These are phyloP conservation scores for Struthio camelus DNA, from an alignment of 2,113 vertebrate genomes.

Conservation along the genomic window DNA sequence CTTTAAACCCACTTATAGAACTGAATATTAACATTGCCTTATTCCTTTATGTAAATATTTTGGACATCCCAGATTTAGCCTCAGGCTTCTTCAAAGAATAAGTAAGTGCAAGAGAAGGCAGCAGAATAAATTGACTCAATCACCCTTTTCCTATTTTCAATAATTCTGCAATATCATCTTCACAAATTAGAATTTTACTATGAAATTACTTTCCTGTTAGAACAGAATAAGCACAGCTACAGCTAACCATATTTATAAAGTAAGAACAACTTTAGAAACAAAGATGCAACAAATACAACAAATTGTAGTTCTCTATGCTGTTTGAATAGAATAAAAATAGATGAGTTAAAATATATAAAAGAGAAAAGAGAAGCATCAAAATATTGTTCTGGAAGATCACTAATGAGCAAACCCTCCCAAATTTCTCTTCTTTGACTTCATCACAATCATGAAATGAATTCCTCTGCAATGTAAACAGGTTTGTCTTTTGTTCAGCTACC, in stretches of 20 bases:
- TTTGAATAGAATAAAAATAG: not conserved
- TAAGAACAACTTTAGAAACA: not conserved
- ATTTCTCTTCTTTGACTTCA: constrained; percentile 41
- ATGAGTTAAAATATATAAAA: not conserved
- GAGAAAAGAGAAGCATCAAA: not conserved
- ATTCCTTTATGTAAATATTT: not conserved
- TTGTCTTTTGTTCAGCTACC: constrained; percentile 12
- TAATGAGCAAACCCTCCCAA: not conserved
- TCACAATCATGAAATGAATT: not conserved
- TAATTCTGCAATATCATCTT: not conserved
- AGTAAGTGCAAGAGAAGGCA: not conserved
- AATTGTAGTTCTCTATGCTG: not conserved
- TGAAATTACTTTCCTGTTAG: not conserved
- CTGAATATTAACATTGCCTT: not conserved
- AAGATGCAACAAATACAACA: not conserved
- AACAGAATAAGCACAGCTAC: not conserved
- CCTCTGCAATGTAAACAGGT: constrained; percentile 29
- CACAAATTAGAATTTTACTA: not conserved
- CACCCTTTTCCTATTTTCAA: not conserved
- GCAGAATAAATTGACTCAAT: not conserved
- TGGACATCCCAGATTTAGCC: not conserved
- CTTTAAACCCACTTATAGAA: not conserved
- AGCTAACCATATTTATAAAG: not conserved
- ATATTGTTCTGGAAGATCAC: not conserved
- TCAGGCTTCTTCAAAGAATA: not conserved